Percentiles rank a stretch among this genome's conserved stretches.
These are phyloP conservation scores for Masticophis lateralis DNA, from an alignment of 2,797 vertebrate species.

Conservation along the genomic window DNA sequence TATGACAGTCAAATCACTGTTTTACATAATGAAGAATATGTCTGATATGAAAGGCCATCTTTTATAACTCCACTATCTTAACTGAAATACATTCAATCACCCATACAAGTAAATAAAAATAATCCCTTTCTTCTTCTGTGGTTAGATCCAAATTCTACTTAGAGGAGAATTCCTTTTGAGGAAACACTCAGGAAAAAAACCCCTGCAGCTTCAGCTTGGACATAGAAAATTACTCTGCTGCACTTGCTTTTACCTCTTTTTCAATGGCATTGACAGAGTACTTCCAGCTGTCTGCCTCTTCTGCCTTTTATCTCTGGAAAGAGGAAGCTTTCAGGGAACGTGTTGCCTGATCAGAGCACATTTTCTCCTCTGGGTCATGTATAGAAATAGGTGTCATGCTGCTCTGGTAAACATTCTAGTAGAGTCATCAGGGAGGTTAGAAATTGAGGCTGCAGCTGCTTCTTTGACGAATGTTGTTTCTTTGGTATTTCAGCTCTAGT, in stretches of 20 bases:
- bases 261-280: constrained; percentile 22
- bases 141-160: background rate
- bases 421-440: constrained; percentile 27
- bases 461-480: constrained; percentile 15
- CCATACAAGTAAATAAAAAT: background rate
- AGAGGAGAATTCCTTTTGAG: background rate
- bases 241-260: background rate
- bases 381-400: constrained; percentile 6
- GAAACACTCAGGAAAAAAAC: background rate
- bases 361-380: constrained; percentile 21
- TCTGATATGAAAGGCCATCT: too few species aligned
- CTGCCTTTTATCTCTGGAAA: constrained; percentile 52
- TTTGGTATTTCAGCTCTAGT: background rate
- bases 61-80: background rate
- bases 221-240: background rate
- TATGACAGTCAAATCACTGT: background rate
- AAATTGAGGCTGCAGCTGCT: constrained; percentile 10
- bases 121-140: background rate
- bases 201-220: background rate
- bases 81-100: background rate
- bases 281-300: constrained; percentile 43
- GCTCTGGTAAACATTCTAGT: constrained; percentile 33
- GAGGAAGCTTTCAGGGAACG: constrained; percentile 22
- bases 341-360: constrained; percentile 31
- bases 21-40: background rate